Base-by-base conservation (phyloP, 2,797 vertebrate species). In the Eleutherodactylus coqui region DNA sequence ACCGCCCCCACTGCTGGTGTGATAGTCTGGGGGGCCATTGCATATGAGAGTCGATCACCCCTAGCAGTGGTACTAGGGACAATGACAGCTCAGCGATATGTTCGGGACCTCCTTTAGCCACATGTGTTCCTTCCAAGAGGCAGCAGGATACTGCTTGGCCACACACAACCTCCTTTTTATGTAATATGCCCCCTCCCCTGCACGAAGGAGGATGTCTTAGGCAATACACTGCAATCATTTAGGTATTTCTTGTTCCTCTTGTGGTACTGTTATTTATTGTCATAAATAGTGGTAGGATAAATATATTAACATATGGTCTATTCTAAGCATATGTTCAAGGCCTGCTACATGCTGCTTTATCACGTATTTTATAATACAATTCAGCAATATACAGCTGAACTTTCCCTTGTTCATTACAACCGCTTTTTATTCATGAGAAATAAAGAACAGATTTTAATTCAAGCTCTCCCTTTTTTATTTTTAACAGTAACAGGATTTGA, bases 281-380 rank as follows among this genome's bases (percentile, higher is more conserved):
- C 62, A 34, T 19, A 67, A 29, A 67, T 34, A 19, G 16, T 34
- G 62, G 14, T 34, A 67, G 62, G 62, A 67, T 67, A 62, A 62
- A 62, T 62, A 67, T 19, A 67, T 67, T 67, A 67, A 67, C 62
- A 67, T 67, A 34, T 34, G 62, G 62, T 19, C 14, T 19, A 67
- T 32, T 67, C 62, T 17, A 34, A 67, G 14, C 62, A 67, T 67
- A 67, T 67, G 62, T 34, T 34, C 16, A 16, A 67, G 34, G 29
- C 16, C 62, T 67, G 14, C 62, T 19, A 34, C 62, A 62, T 36
- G 32, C 29, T 34, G 62, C 7, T 32, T 64, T 67, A 36, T 2
- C 4, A 13, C 1, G 29, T 62, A 13, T 32, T 62, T 53, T 53
- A 21, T 53, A 60, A 62, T 67, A 34, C 5, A 34, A 17, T 34